These are phyloP conservation scores for Tragelaphus imberbis DNA, from an alignment of 2,113 vertebrate species.

Conservation along the genomic window DNA sequence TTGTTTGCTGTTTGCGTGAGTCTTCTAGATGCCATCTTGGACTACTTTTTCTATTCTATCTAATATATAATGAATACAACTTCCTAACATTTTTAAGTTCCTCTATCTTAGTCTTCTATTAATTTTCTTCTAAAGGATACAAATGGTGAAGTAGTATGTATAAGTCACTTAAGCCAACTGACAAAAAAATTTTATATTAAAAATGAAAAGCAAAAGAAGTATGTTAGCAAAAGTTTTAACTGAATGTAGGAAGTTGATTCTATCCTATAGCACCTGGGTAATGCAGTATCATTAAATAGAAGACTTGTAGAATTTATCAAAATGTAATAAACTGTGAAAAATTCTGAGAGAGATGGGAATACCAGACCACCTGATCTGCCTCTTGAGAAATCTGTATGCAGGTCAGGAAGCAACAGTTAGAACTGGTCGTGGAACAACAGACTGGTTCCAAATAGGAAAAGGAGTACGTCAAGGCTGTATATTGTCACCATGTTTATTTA, in stretches of 20 bases:
- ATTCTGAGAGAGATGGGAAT: too few relatives aligned
- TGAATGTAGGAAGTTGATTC: not conserved
- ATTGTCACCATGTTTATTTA: not conserved
- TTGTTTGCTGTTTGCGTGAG: too few relatives aligned
- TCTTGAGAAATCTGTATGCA: too few relatives aligned
- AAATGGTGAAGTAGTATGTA: not conserved
- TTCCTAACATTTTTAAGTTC: not conserved
- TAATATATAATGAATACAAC: not conserved
- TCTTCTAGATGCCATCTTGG: too few relatives aligned
- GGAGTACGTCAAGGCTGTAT: too few relatives aligned
- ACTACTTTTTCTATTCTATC: too few relatives aligned
- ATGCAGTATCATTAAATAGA: not conserved
- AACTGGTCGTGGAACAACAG: too few relatives aligned
- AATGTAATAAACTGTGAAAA: too few relatives aligned
- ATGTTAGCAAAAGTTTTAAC: not conserved
- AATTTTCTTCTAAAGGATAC: not conserved
- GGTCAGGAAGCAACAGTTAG: too few relatives aligned
- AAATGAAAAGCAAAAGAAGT: not conserved
- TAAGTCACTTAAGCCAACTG: not conserved
- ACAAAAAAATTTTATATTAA: not conserved
- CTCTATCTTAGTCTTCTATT: not conserved
- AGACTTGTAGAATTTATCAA: not conserved
- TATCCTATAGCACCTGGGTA: not conserved
- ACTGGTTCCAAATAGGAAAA: too few relatives aligned
- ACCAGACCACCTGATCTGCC: too few relatives aligned